A percentile compares a stretch with the other conserved stretches of the same genome.
These are phyloP conservation scores for Sebastes jordani DNA, from an alignment of 2,797 vertebrate genomes.

Conservation along the genomic window DNA sequence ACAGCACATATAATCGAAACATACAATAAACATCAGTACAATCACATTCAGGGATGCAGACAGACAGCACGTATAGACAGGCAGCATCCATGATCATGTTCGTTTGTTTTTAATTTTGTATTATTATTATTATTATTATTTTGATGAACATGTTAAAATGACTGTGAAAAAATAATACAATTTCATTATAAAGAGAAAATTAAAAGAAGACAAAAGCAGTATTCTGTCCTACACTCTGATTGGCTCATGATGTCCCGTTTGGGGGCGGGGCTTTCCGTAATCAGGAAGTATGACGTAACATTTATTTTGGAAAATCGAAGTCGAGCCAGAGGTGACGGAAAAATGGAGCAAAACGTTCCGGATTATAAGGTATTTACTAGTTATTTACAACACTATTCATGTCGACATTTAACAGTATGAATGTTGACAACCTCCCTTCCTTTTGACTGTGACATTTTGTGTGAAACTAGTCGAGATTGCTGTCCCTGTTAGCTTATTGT, in stretches of 20 bases:
- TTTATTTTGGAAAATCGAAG: conserved; percentile 76
- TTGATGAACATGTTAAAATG: not conserved
- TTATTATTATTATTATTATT: no score
- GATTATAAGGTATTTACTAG: conserved; percentile 70
- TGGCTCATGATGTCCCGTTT: not conserved
- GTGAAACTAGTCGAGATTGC: not conserved
- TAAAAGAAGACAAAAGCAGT: not conserved
- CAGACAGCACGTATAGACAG: no score
- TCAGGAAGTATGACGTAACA: conserved; percentile 73
- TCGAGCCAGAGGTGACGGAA: conserved; percentile 20
- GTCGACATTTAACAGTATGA: accelerated
- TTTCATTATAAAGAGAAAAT: no score
- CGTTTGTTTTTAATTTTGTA: no score
- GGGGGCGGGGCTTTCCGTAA: conserved; percentile 36
- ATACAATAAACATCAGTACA: no score
- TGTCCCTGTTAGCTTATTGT: not conserved
- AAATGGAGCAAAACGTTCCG: conserved; percentile 73
- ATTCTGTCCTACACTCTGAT: conserved; percentile 4
- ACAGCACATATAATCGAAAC: no score
- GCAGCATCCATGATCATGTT: no score
- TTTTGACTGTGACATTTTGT: not conserved
- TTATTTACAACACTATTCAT: accelerated
- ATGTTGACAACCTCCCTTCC: accelerated
- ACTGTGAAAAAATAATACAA: no score
- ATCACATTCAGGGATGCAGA: no score